Percentiles rank a stretch among this genome's conserved stretches.
phyloP scores from a whole-genome alignment of 2,888 invertebrate species.

The Microdon myrmicae region DNA sequence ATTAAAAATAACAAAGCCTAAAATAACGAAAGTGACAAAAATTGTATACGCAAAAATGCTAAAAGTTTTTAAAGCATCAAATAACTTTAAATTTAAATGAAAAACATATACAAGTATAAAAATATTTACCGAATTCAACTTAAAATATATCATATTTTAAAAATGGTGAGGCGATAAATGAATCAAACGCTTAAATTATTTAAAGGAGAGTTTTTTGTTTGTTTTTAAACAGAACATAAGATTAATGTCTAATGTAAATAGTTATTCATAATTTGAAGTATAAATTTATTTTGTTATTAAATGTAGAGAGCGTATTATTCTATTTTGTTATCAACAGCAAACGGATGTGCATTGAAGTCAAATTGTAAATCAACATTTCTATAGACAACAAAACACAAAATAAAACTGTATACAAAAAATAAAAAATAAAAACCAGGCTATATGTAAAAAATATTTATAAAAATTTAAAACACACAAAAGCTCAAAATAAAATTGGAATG shows the following conservation, averaged over 20 bases:
- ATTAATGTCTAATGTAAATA: slow-evolving; percentile 31
- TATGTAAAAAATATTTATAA: slow-evolving; percentile 44
- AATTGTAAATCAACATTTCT: slow-evolving; percentile 46
- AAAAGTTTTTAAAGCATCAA: slow-evolving; percentile 32
- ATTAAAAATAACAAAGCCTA: slow-evolving; percentile 6
- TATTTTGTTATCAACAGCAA: slow-evolving; percentile 24
- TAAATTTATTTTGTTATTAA: slow-evolving; percentile 16
- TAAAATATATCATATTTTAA: slow-evolving; percentile 6
- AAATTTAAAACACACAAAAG: slow-evolving; percentile 33
- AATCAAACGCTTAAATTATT: slow-evolving; percentile 36
- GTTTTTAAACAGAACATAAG: slow-evolving; percentile 3
- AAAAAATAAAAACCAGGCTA: slow-evolving; percentile 13
- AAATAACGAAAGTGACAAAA: slow-evolving; percentile 41
- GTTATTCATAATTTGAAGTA: slow-evolving; percentile 2
- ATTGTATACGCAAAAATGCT: slow-evolving; percentile 46
- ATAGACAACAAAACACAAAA: too few relatives aligned
- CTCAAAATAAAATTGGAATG: slow-evolving; percentile 49
- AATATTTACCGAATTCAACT: slow-evolving; percentile 43
- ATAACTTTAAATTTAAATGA: background rate
- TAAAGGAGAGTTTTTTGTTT: background rate
- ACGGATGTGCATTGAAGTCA: slow-evolving; percentile 23
- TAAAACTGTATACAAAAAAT: too few relatives aligned
- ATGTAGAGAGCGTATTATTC: slow-evolving; percentile 18
- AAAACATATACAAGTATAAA: slow-evolving; percentile 17
- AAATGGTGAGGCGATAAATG: slow-evolving; percentile 3